Base-by-base conservation (phyloP, 1,140 invertebrate genomes). In the Drosophila nannoptera region DNA sequence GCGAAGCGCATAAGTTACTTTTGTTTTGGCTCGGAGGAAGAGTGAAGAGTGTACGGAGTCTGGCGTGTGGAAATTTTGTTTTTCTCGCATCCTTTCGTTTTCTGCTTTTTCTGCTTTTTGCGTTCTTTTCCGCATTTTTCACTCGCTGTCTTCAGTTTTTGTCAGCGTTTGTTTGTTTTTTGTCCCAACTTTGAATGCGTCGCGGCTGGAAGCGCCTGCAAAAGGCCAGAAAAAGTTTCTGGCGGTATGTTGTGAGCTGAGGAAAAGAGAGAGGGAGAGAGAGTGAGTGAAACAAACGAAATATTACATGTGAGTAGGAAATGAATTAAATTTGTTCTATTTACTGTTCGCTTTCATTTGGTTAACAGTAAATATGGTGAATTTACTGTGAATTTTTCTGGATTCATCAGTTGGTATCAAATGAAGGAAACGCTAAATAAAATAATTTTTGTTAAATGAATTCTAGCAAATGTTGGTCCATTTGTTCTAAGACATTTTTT, bases 1-100 rank as follows among this genome's bases (percentile, higher is more conserved):
- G 53, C 38, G 16, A 12, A 55, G 53, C 38, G 53, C 53, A 22
- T 12, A 55, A 55, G 38, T 55, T 31, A 42, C 53, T 43, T 55
- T 55, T 42, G 53, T 43, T 55, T 22, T 22, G 22, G 22, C 22
- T 22, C 22, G 22, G 11, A 29, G 36, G 36, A 3, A 12, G 40
- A 43, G 40, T 43, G 40, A 14, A 43, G 40, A 14, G 40, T 42
- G 22, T 22, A 22, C 22, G 40, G 40, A 14, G 14, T 42, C 14
- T 12, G 5, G 38, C 53, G 36, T 55, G 38, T 55, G 36, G 33
- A 42, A 54, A 54, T 42, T 54, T 22, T 31, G 36, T 31, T 54
- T 54, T 54, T 40, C 16, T 49, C 22, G 29, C 11, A 2, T 32
- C 31, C 7, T 22, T 36, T 22, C 9, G 40, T 11, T 5, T 43